Evolutionary conservation across 2,888 invertebrate genomes (phyloP).

Genomic region (Netelia melanura): DNA sequence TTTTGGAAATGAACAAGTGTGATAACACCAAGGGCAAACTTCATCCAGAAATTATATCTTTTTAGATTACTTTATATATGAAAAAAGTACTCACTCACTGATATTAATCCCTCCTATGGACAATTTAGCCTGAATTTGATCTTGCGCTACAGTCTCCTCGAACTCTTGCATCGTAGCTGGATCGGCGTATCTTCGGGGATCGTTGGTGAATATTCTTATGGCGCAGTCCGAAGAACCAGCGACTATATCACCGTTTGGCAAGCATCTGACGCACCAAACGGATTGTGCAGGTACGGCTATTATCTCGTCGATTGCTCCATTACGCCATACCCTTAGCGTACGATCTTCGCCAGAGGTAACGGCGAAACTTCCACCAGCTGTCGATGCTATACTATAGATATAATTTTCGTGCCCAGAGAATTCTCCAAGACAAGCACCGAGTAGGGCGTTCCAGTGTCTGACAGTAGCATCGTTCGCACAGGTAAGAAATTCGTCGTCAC

Average conservation of each 20-base stretch:
- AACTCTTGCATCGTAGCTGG: constrained; percentile 88
- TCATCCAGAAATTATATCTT: neutral
- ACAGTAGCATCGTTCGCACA: constrained; percentile 97
- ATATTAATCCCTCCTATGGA: constrained; percentile 92
- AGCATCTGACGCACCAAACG: constrained; percentile 93
- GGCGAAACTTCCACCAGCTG: constrained; percentile 87
- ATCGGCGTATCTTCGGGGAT: constrained; percentile 90
- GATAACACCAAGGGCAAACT: constrained; percentile 16
- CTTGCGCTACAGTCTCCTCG: constrained; percentile 90
- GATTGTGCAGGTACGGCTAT: constrained; percentile 93
- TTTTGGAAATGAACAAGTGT: constrained; percentile 25
- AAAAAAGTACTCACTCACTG: constrained; percentile 88
- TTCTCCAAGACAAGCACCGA: constrained; percentile 91
- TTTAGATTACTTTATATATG: neutral
- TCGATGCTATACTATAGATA: constrained; percentile 88
- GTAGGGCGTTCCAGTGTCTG: constrained; percentile 91
- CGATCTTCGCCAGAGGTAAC: constrained; percentile 96
- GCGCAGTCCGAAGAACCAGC: constrained; percentile 93
- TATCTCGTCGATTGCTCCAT: constrained; percentile 88
- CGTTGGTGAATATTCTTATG: constrained; percentile 93
- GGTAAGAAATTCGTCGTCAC: constrained; percentile 92
- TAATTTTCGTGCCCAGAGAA: constrained; percentile 95
- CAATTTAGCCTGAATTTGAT: constrained; percentile 86
- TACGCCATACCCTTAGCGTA: constrained; percentile 92
- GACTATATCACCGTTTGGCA: constrained; percentile 95